phyloP scores from a whole-genome alignment of 2,888 invertebrate species.

The Venusia cambrica region DNA sequence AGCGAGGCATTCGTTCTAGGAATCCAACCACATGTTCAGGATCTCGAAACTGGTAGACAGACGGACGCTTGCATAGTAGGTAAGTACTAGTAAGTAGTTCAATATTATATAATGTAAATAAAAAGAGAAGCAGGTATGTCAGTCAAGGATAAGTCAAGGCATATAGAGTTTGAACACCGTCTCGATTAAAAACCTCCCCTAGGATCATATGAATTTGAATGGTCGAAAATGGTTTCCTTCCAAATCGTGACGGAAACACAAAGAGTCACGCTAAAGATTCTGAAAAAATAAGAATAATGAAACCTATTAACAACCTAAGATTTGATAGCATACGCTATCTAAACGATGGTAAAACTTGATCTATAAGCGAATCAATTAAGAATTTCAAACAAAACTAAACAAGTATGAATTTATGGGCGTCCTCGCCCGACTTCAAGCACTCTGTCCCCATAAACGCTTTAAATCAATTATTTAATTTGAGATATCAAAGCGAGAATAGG shows the following conservation, averaged over 20 bases:
- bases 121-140: conserved; percentile 30
- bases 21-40: conserved; percentile 41
- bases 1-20: conserved; percentile 56
- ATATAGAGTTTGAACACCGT: conserved; percentile 35
- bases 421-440: conserved; percentile 37
- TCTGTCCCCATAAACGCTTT: conserved; percentile 28
- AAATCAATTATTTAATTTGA: conserved; percentile 32
- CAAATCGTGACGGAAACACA: too few species aligned
- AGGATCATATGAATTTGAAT: too few species aligned
- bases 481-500: conserved; percentile 49
- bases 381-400: conserved; percentile 19
- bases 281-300: too few species aligned
- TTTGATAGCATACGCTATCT: too few species aligned
- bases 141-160: too few species aligned
- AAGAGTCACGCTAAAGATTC: too few species aligned
- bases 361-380: conserved; percentile 9
- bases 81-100: too few species aligned
- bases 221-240: too few species aligned
- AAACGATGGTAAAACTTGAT: conserved; percentile 8
- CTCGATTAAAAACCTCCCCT: too few species aligned
- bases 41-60: conserved; percentile 43
- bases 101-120: conserved; percentile 37
- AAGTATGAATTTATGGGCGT: conserved; percentile 26
- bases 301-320: too few species aligned
- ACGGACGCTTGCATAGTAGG: conserved; percentile 51